A percentile compares a stretch with the other conserved stretches of the same genome.
phyloP scores from a whole-genome alignment of 2,888 invertebrate species.

The Phlogophora meticulosa region DNA sequence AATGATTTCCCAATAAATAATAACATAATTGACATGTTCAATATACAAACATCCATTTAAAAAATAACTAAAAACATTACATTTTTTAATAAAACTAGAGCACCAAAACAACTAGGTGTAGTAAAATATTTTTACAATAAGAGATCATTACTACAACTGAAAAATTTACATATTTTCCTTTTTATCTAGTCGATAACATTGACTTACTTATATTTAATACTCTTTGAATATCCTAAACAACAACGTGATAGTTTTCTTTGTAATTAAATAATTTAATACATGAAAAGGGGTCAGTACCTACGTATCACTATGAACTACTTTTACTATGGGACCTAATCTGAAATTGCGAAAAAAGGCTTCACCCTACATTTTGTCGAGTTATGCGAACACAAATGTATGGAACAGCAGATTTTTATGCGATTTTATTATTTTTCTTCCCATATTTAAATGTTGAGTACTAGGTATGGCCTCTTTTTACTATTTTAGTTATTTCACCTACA shows the following conservation, averaged over 20 bases:
- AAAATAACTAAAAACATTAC: conserved; percentile 60
- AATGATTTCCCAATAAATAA: conserved; percentile 63
- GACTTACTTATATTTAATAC: conserved; percentile 64
- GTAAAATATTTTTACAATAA: conserved; percentile 71
- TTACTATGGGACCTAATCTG: too few relatives aligned
- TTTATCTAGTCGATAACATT: conserved; percentile 52
- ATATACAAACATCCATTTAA: conserved; percentile 57
- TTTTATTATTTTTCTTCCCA: too few relatives aligned
- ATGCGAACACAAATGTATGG: too few relatives aligned
- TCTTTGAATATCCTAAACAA: conserved; percentile 65
- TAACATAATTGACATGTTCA: conserved; percentile 65
- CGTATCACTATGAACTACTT: too few relatives aligned
- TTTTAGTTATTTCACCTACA: too few relatives aligned
- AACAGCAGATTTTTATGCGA: too few relatives aligned
- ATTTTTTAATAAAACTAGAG: conserved; percentile 66
- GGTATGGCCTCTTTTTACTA: too few relatives aligned
- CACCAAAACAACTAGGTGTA: conserved; percentile 71
- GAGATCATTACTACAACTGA: conserved; percentile 69
- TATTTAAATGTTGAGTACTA: too few relatives aligned
- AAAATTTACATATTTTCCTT: conserved; percentile 61
- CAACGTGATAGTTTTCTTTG: conserved; percentile 55
- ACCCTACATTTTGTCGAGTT: too few relatives aligned
- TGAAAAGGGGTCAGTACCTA: too few relatives aligned
- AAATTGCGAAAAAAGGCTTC: too few relatives aligned
- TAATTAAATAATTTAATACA: too few relatives aligned